A percentile compares a stretch with the other conserved stretches of the same genome.
These are phyloP conservation scores for Drosophila bipectinata DNA, from an alignment of 1,140 invertebrate species.

Conservation along the genomic window DNA sequence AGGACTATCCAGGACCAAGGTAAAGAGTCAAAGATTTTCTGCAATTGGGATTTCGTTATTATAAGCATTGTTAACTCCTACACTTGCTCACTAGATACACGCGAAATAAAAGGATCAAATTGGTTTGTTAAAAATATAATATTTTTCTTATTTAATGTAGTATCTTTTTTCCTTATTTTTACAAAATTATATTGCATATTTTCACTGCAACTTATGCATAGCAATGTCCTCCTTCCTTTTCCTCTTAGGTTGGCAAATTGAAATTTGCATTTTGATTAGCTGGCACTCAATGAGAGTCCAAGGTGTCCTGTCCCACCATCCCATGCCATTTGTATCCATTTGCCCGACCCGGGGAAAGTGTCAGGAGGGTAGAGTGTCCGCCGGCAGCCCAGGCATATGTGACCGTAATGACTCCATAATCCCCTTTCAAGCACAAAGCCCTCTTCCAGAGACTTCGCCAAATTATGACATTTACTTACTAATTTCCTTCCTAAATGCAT, in stretches of 20 bases:
- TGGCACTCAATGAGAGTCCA: constrained; percentile 32
- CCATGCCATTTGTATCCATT: constrained; percentile 53
- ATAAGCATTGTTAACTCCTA: constrained; percentile 36
- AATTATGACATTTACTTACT: constrained; percentile 81
- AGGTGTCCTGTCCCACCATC: constrained; percentile 19
- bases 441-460: constrained; percentile 54
- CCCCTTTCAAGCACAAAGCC: constrained; percentile 62
- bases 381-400: constrained; percentile 29
- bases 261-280: constrained; percentile 81
- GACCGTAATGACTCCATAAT: constrained; percentile 74
- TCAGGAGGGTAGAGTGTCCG: constrained; percentile 5
- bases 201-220: constrained; percentile 12
- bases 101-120: not conserved
- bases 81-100: constrained; percentile 2
- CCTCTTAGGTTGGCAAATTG: constrained; percentile 63
- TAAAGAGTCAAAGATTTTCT: constrained; percentile 75
- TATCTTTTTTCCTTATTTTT: not conserved
- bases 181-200: not conserved
- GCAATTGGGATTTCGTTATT: constrained; percentile 44
- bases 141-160: too few species aligned
- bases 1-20: constrained; percentile 54
- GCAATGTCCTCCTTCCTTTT: constrained; percentile 6
- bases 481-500: constrained; percentile 81
- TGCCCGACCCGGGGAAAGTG: constrained; percentile 20
- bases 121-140: too few species aligned